Base-by-base conservation (phyloP, 1,140 invertebrate genomes). In the Brachionus rotundiformis region DNA sequence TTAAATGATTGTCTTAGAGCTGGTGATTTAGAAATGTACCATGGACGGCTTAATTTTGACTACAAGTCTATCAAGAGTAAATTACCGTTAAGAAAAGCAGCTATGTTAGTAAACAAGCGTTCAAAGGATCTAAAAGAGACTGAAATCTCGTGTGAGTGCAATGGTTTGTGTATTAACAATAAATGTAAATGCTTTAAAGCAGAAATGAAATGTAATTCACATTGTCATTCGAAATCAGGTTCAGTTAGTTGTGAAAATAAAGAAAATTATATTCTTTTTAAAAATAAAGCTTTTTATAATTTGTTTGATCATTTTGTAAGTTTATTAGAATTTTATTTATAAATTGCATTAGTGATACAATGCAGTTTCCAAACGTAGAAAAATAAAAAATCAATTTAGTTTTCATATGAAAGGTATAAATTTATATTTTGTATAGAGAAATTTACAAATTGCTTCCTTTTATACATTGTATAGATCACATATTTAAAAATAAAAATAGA, bases 141-240 rank as follows among this genome's bases (percentile, higher is more conserved):
- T 13, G 25, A 63, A 16, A 33, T 63, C 13, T 63, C 59, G 25
- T 63, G 27, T 16, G 25, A 63, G 27, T 63, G 59, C 25, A 63
- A 29, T 63, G 59, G 59, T 31, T 13, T 29, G 8, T 63, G 59
- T 31, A 13, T 2, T 4, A 29, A 29, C 8, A 29, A 29, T 31
- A 63, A 10, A 63, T 63, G 59, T 63, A 63, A 63, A 63, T 63
- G 59, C 23, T 63, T 63, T 63, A 63, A 29, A n/a, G 8, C 59
- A 63, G 25, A 29, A 13, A 16, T 31, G 13, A 63, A 63, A 63
- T 63, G 59, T 16, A 63, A 63, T 63, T 63, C 59, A 63, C 27
- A 63, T 33, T 63, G 59, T 63, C 27, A 63, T 33, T 63, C 27
- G 27, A 63, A 63, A 63, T 63, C 59, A 63, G 59, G 25, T 63